These are phyloP conservation scores for Patella vulgata DNA, from an alignment of 1,140 invertebrate genomes.

Conservation along the genomic window DNA sequence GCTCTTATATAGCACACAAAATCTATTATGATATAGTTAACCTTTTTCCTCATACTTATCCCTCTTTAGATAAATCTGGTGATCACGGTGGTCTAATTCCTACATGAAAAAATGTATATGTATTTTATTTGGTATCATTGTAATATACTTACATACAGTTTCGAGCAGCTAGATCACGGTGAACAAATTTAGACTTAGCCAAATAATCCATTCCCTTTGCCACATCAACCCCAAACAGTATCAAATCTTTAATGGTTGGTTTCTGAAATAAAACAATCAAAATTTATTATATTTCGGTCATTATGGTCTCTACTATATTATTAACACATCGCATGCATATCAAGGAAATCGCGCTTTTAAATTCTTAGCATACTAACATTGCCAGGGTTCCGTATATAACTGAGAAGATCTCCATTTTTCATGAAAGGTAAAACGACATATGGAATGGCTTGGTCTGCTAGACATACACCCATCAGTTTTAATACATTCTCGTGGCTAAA, in stretches of 20 bases:
- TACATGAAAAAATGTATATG: too few relatives aligned
- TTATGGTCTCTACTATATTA: not conserved
- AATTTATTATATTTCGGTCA: not conserved
- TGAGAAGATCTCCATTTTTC: constrained; percentile 65
- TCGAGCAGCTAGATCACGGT: constrained; percentile 86
- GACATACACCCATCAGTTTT: constrained; percentile 63
- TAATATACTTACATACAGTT: constrained; percentile 72
- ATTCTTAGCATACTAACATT: constrained; percentile 50
- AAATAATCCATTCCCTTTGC: constrained; percentile 85
- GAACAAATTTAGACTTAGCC: constrained; percentile 80
- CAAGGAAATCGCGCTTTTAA: too few relatives aligned
- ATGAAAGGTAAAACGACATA: constrained; percentile 68
- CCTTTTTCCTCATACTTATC: too few relatives aligned
- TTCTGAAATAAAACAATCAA: constrained; percentile 35
- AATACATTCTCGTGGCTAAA: constrained; percentile 68
- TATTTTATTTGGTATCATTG: too few relatives aligned
- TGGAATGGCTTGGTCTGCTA: constrained; percentile 59
- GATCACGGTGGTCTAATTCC: too few relatives aligned
- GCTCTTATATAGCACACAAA: too few relatives aligned
- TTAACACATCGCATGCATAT: not conserved
- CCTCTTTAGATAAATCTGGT: too few relatives aligned
- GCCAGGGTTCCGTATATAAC: constrained; percentile 62
- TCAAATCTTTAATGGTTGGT: constrained; percentile 63
- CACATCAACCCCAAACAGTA: constrained; percentile 73
- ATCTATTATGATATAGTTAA: too few relatives aligned